Percentiles rank a stretch among this genome's conserved stretches.
These are phyloP conservation scores for Poeciliopsis turrubarensis DNA, from an alignment of 2,113 vertebrate species.

Conservation along the genomic window DNA sequence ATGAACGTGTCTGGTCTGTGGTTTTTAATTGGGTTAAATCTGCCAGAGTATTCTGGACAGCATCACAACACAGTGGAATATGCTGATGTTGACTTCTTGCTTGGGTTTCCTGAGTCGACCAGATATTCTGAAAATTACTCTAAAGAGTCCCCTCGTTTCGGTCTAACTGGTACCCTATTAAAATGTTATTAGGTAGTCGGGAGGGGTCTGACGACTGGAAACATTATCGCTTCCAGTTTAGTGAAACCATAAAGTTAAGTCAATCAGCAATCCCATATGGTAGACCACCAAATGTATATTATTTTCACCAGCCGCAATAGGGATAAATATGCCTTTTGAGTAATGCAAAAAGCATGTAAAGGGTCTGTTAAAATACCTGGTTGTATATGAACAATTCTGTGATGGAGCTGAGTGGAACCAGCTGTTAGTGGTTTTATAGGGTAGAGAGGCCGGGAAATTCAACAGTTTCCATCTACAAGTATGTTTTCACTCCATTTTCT, in stretches of 20 bases:
- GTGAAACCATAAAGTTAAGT: conserved; percentile 61
- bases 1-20: conserved; percentile 35
- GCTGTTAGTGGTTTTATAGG: conserved; percentile 43
- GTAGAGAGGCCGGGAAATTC: conserved; percentile 9
- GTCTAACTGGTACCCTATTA: conserved; percentile 72
- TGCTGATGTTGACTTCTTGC: conserved; percentile 61
- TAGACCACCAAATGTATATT: conserved; percentile 65
- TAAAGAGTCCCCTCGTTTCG: conserved; percentile 37
- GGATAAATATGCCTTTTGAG: conserved; percentile 42
- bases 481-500: conserved; percentile 35
- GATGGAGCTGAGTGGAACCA: conserved; percentile 54
- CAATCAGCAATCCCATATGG: conserved; percentile 60
- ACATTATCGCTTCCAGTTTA: conserved; percentile 63
- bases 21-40: conserved; percentile 34
- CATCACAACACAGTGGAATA: conserved; percentile 41
- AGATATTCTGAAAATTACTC: conserved; percentile 51
- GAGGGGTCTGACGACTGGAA: conserved; percentile 31
- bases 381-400: conserved; percentile 50
- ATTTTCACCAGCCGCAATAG: conserved; percentile 40
- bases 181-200: conserved; percentile 64
- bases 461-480: conserved; percentile 10
- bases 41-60: conserved; percentile 44
- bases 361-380: conserved; percentile 43
- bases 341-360: conserved; percentile 39
- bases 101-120: conserved; percentile 47